Conservation (phyloP, 2,113 vertebrate genomes). For the Bubo blakistoni region DNA sequence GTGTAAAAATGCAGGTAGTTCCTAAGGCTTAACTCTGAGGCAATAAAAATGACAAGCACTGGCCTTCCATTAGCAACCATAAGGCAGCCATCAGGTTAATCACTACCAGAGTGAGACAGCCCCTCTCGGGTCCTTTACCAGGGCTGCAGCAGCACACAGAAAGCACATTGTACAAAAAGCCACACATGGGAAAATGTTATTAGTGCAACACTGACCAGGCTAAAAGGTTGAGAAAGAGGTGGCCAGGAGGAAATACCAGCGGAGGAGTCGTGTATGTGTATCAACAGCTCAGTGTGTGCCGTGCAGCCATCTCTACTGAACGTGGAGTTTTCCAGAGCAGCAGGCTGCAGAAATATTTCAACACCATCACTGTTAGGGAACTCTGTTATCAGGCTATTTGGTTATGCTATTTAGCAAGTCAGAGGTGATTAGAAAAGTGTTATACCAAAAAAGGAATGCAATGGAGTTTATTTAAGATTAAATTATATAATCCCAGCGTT, state of each 20-base stretch:
- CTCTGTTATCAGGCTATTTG: neutral
- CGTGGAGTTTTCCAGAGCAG: neutral
- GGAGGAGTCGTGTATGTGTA: fast-evolving
- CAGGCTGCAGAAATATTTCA: neutral
- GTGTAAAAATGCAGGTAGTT: neutral
- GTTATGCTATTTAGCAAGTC: neutral
- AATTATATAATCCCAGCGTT: neutral
- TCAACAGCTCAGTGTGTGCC: neutral
- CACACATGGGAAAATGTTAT: neutral
- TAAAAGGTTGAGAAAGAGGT: neutral
- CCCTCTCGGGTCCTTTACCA: neutral
- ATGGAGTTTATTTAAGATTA: neutral
- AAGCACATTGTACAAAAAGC: neutral
- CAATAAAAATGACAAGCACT: neutral
- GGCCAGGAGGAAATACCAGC: slow-evolving; percentile 1
- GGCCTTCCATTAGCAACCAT: neutral
- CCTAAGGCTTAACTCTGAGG: neutral
- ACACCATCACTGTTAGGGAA: neutral
- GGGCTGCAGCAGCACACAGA: neutral
- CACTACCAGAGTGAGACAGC: neutral
- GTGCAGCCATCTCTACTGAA: neutral
- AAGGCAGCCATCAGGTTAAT: neutral
- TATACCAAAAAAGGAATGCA: neutral
- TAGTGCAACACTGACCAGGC: neutral
- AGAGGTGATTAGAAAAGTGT: neutral